Evolutionary conservation across 2,888 invertebrate species (phyloP), one percentile per base, ranked within the genome.

Genomic region (Noctua pronuba): DNA sequence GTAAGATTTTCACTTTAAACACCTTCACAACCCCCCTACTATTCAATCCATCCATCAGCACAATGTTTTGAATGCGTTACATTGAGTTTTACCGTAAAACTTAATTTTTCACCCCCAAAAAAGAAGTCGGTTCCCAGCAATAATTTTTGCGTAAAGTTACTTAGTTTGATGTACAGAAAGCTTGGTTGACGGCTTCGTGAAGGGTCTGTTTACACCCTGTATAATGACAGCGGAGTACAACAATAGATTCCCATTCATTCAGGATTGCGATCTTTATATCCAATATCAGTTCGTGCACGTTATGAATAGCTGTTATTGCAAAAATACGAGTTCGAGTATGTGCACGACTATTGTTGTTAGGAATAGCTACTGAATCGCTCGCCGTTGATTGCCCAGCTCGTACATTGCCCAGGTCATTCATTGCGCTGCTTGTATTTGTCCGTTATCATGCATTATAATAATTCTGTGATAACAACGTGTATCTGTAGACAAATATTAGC

Each of bases 281-380:
- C 69, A 70, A 81, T 78, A 77, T 60, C 55, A 55, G 28, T 38
- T n/a, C 62, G 67, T 67, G 35, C 69, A 81, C 55, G 35, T 35
- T 76, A 44, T 38, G 13, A 2, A 69, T 73, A 60, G 38, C 31
- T 18, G 16, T 78, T 71, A 35, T 65, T 55, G 31, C 21, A 68
- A 55, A 72, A 71, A 44, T 68, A 67, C 55, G 31, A 62, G 55
- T 52, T 28, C 38, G 28, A 55, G 24, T 58, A 52, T 52, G 55
- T 41, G 21, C 24, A 49, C 52, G n/a, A 49, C 35, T 58, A 69
- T 65, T 74, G 65, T 75, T 58, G 16, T 49, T 82, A 64, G 49
- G 31, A 60, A 68, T 76, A 38, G 68, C 38, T 24, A 38, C 11
- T 66, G 58, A 65, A 68, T 38, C n/a, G 35, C 41, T 52, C 38